phyloP scores from a whole-genome alignment of 35 echinoderm and acorn worm species.

The Apostichopus japonicus region DNA sequence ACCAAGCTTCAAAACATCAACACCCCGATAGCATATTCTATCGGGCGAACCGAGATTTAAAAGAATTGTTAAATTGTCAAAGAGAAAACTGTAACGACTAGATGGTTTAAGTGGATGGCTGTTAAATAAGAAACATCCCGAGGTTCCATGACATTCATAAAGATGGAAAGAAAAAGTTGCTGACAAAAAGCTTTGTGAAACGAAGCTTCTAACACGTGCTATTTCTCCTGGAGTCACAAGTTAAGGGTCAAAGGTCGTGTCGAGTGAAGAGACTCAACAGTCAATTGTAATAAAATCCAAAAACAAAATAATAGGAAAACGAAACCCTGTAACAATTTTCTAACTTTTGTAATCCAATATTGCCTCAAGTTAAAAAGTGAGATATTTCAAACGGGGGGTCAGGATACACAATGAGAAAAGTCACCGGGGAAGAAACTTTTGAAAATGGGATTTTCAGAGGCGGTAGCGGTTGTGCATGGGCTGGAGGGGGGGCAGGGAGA shows the following conservation, averaged over 20 bases:
- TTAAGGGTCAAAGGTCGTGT: slow-evolving; percentile 23
- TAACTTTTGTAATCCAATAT: slow-evolving; percentile 33
- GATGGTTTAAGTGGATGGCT: slow-evolving; percentile 8
- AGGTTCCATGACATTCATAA: neutral
- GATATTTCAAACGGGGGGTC: neutral
- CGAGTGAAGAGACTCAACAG: slow-evolving; percentile 2
- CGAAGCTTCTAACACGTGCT: slow-evolving; percentile 33
- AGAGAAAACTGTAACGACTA: slow-evolving; percentile 40
- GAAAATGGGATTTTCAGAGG: neutral
- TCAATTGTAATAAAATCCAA: slow-evolving; percentile 46
- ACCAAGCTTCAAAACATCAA: neutral
- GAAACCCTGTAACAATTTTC: slow-evolving; percentile 49
- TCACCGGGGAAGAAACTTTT: neutral
- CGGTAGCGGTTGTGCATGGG: neutral
- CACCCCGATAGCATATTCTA: slow-evolving; percentile 1
- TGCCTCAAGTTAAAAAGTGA: slow-evolving; percentile 5
- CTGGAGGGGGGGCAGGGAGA: neutral
- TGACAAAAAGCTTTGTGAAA: slow-evolving; percentile 3
- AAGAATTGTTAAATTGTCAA: neutral
- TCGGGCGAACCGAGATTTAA: slow-evolving; percentile 2
- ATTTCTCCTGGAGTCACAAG: slow-evolving; percentile 47
- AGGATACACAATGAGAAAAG: neutral
- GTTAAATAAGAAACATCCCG: neutral
- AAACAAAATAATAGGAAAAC: slow-evolving; percentile 53
- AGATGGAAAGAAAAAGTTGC: neutral